Evolutionary conservation across 2,888 invertebrate species (phyloP), one percentile per base, ranked within the genome.

Genomic region (Leucozona laternaria): DNA sequence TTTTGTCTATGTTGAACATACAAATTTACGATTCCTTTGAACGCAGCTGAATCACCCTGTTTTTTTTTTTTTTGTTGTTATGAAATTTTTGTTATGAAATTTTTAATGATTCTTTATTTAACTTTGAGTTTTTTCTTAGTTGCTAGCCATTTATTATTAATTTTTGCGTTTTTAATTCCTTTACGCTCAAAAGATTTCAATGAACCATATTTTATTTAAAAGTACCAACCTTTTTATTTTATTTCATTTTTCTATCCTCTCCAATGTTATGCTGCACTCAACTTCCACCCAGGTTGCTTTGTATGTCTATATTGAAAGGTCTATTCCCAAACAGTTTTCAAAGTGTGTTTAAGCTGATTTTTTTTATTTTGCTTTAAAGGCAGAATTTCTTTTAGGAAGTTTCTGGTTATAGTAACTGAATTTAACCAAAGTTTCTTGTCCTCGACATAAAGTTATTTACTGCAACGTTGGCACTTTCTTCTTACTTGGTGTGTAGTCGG

Each of bases 351-450:
- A 11, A 28, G n/a, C 4, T 2, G 55, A 31, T n/a, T 55, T n/a
- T 55, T 25, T 25, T 15, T 50, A n/a, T 15, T 53, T 53, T 53
- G 25, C 53, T 53, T 58, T 57, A 11, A 58, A 37, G 2, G 15
- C 22, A 58, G 8, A 37, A 22, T 31, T 22, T 58, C 3, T 7
- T 0, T 37, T 2, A 37, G 31, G 10, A 58, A 58, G 37, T 58
- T 58, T 37, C 34, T 58, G 2, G 17, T 58, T 37, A 34, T 58
- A 7, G 17, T 55, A 60, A 37, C 37, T 62, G 10, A 43, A n/a
- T 62, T 62, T 58, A 7, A 28, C 22, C 25, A 62, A 62, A 43
- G 15, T 62, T 62, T 25, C 15, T 62, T 43, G n/a, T 25, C 62
- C 25, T 43, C 62, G 25, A 43, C 25, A 43, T 40, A 25, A 60